Conservation (phyloP, 2,888 invertebrate species). For the Ichneumoninae sp. region DNA sequence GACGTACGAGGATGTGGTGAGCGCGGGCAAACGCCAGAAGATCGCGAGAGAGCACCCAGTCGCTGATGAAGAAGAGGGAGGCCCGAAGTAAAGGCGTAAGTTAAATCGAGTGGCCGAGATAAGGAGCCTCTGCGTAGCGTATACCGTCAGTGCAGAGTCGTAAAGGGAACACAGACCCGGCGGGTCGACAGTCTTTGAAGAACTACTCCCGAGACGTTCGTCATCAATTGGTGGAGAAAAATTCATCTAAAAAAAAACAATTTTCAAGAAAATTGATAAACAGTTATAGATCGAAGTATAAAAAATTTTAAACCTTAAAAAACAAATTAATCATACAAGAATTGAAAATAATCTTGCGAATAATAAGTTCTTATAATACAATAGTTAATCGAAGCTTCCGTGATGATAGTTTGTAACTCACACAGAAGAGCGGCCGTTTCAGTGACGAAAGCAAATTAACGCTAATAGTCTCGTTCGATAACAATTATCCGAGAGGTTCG, state of each 20-base stretch:
- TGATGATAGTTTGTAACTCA: neutral
- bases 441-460: neutral
- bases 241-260: neutral
- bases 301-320: neutral
- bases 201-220: conserved; percentile 55
- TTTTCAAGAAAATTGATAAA: neutral
- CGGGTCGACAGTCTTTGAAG: conserved; percentile 66
- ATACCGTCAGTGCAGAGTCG: conserved; percentile 57
- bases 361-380: neutral
- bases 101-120: conserved; percentile 70
- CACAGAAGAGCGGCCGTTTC: neutral
- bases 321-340: neutral
- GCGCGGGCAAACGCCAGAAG: conserved; percentile 45
- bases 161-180: conserved; percentile 62
- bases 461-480: neutral
- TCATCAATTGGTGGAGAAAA: conserved; percentile 31
- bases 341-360: neutral
- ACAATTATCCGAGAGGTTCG: conserved; percentile 1
- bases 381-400: neutral
- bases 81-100: conserved; percentile 71
- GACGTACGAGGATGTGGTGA: conserved; percentile 66
- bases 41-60: conserved; percentile 60
- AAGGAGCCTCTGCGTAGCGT: conserved; percentile 62
- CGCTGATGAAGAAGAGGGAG: conserved; percentile 61
- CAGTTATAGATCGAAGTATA: neutral